phyloP scores from a whole-genome alignment of 2,797 vertebrate genomes.

The Babyrousa celebensis region DNA sequence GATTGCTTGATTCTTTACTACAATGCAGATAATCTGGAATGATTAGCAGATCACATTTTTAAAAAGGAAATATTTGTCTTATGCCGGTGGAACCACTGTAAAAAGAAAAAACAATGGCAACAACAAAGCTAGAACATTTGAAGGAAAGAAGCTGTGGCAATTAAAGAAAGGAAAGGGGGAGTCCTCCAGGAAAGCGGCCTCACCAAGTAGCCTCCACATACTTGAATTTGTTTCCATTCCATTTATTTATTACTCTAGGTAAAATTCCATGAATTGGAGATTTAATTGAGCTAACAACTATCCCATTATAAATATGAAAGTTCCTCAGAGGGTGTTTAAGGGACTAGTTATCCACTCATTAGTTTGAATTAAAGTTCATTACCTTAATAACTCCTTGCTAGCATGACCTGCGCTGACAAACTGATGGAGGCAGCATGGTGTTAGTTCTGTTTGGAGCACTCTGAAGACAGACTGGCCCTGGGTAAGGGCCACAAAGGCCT shows the following conservation, averaged over 20 bases:
- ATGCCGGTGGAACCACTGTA: not conserved
- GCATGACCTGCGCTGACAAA: not conserved
- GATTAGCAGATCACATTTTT: not conserved
- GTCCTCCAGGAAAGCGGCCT: not conserved
- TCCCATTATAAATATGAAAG: conserved; percentile 50
- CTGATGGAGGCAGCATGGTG: not conserved
- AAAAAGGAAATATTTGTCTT: not conserved
- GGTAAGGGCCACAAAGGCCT: not conserved
- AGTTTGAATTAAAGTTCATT: conserved; percentile 75
- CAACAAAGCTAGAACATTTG: not conserved
- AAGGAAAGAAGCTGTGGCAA: not conserved
- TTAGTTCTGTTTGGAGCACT: not conserved
- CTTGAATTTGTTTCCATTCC: not conserved
- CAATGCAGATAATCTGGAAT: not conserved
- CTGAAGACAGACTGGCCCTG: not conserved
- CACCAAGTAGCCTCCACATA: rapidly evolving
- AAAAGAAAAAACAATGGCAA: not conserved
- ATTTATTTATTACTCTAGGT: not conserved
- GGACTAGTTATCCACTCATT: conserved; percentile 68
- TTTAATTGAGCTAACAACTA: not conserved
- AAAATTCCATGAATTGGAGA: conserved; percentile 64
- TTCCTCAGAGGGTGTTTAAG: conserved; percentile 57
- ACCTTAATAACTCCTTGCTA: conserved; percentile 28
- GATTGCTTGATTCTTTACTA: not conserved
- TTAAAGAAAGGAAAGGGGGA: not conserved